phyloP scores from a whole-genome alignment of 2,888 invertebrate species.

The Noctua janthina region DNA sequence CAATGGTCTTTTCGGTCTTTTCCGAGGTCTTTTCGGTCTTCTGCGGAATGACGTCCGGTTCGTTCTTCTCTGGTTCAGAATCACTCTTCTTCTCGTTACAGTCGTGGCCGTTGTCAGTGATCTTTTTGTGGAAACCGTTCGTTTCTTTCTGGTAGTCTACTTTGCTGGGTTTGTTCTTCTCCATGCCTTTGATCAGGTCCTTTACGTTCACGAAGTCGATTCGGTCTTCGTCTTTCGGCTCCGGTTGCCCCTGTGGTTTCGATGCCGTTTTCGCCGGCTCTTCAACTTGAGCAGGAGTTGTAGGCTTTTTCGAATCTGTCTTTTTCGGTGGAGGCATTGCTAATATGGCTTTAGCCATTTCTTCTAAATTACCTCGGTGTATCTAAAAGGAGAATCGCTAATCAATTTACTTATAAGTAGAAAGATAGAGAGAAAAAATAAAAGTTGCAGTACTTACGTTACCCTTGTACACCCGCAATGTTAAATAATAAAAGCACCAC shows the following conservation, averaged over 20 bases:
- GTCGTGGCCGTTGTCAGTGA: conserved; percentile 81
- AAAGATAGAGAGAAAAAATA: conserved; percentile 32
- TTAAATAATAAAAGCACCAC: conserved; percentile 67
- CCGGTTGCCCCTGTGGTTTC: conserved; percentile 73
- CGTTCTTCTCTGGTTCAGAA: conserved; percentile 68
- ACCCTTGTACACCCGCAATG: conserved; percentile 61
- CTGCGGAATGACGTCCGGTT: conserved; percentile 69
- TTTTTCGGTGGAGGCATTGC: conserved; percentile 86
- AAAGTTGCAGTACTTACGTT: conserved; percentile 61
- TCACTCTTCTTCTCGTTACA: conserved; percentile 70
- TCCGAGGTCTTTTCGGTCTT: conserved; percentile 64
- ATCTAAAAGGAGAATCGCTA: conserved; percentile 82
- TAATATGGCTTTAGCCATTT: conserved; percentile 85
- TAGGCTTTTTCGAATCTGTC: conserved; percentile 77
- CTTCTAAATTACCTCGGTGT: conserved; percentile 90
- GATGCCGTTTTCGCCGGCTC: conserved; percentile 73
- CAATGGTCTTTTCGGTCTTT: conserved; percentile 66
- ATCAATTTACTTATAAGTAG: conserved; percentile 38
- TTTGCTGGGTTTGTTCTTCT: conserved; percentile 84
- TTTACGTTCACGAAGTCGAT: conserved; percentile 90
- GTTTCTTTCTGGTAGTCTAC: conserved; percentile 78
- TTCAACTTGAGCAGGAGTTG: conserved; percentile 73
- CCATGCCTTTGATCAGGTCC: conserved; percentile 92
- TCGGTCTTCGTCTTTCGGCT: conserved; percentile 86
- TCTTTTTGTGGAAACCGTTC: conserved; percentile 84